Evolutionary conservation across 2,888 invertebrate genomes (phyloP).

Genomic region (Cantharis rufa): DNA sequence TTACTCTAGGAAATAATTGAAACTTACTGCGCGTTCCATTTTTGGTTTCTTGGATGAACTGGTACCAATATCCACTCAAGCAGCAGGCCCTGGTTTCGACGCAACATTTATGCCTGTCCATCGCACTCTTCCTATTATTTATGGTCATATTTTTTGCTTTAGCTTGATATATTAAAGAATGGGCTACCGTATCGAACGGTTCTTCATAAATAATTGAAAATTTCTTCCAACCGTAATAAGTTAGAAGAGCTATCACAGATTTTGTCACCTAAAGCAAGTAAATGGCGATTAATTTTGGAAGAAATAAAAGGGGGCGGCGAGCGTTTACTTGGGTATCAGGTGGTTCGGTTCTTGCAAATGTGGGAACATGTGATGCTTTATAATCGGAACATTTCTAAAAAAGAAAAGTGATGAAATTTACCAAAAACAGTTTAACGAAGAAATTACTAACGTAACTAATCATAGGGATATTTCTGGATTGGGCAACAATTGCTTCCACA

Average conservation of each 20-base stretch:
- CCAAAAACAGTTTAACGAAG: background rate
- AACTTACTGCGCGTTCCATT: constrained; percentile 80
- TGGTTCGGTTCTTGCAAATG: constrained; percentile 92
- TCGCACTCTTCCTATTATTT: constrained; percentile 74
- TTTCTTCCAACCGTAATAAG: constrained; percentile 91
- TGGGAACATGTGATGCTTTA: constrained; percentile 82
- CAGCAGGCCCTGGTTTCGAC: constrained; percentile 76
- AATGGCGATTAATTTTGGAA: constrained; percentile 18
- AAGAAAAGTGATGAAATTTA: constrained; percentile 13
- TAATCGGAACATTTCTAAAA: constrained; percentile 94
- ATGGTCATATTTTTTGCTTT: constrained; percentile 79
- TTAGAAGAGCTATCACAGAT: constrained; percentile 88
- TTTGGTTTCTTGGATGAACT: constrained; percentile 82
- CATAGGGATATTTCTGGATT: constrained; percentile 94
- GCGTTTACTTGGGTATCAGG: constrained; percentile 84
- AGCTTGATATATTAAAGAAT: constrained; percentile 78
- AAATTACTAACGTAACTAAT: constrained; percentile 85
- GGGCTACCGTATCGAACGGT: constrained; percentile 79
- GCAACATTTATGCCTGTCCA: constrained; percentile 78
- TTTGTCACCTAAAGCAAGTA: constrained; percentile 77
- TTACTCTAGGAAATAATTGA: background rate
- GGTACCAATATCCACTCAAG: constrained; percentile 79
- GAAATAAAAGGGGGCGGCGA: background rate
- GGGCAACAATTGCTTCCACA: constrained; percentile 93
- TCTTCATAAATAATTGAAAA: constrained; percentile 88